A percentile compares a stretch with the other conserved stretches of the same genome.
phyloP scores from a whole-genome alignment of 2,797 vertebrate genomes.

The Phrynocephalus vlangalii region DNA sequence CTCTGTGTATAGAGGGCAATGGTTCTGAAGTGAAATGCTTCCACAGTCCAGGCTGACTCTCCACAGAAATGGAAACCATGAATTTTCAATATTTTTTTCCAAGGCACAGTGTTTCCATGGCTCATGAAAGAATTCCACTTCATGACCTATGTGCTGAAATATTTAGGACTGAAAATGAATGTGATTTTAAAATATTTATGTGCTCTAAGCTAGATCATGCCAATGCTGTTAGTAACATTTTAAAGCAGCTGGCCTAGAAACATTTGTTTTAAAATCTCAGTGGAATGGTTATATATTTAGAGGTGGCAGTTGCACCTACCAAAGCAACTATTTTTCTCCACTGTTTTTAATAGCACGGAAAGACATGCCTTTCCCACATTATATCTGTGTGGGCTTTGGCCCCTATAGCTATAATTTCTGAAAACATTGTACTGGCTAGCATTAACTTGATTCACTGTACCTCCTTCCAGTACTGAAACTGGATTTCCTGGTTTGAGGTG shows the following conservation, averaged over 20 bases:
- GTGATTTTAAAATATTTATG: not conserved
- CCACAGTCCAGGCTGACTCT: not conserved
- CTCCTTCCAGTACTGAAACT: conserved; percentile 20
- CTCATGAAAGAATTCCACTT: too few species aligned
- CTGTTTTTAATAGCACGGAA: conserved; percentile 9
- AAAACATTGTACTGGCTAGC: not conserved
- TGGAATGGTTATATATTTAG: conserved; percentile 18
- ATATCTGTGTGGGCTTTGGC: not conserved
- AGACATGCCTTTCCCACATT: conserved; percentile 11
- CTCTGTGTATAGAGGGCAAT: too few species aligned
- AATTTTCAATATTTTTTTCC: too few species aligned
- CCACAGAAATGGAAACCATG: too few species aligned
- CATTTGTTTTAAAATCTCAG: not conserved
- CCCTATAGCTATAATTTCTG: not conserved
- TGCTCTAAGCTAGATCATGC: not conserved
- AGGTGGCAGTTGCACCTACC: not conserved
- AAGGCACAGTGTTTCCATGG: too few species aligned
- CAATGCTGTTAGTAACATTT: not conserved
- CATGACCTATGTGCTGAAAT: not conserved
- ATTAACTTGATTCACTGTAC: conserved; percentile 2
- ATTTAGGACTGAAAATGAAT: not conserved
- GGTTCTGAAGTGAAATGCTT: not conserved
- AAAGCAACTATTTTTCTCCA: not conserved
- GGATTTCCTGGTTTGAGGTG: conserved; percentile 31
- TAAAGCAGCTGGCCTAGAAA: not conserved